Percentiles rank a stretch among this genome's conserved stretches.
These are phyloP conservation scores for Sylvilagus bachmani DNA, from an alignment of 2,113 vertebrate genomes.

Conservation along the genomic window DNA sequence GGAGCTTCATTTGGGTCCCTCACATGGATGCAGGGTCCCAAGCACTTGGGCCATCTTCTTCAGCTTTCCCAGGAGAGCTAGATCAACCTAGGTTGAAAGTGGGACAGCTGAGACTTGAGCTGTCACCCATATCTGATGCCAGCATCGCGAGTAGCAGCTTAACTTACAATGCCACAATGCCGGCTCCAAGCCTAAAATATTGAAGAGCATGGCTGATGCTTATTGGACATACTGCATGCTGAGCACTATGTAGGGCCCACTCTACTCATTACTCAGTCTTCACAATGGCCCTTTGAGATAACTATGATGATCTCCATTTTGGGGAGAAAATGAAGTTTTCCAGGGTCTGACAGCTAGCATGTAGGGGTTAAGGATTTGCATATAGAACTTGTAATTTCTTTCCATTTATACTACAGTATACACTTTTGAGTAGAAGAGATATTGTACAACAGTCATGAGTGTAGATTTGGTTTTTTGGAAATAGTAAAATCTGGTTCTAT, in stretches of 20 bases:
- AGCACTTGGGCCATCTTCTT: too few species aligned
- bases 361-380: not conserved
- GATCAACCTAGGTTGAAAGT: too few species aligned
- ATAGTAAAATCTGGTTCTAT: not conserved
- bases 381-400: not conserved
- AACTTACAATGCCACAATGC: too few species aligned
- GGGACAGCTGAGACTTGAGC: too few species aligned
- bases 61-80: too few species aligned
- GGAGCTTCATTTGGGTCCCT: too few species aligned
- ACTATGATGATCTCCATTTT: not conserved
- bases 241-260: not conserved
- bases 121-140: too few species aligned
- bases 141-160: too few species aligned
- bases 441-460: not conserved
- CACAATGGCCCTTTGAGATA: not conserved
- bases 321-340: slow-evolving; percentile 10
- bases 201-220: not conserved
- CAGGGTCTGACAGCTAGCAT: not conserved
- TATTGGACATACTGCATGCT: not conserved
- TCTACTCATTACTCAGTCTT: not conserved
- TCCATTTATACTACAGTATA: not conserved
- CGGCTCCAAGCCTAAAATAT: not conserved
- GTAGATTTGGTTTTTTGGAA: not conserved
- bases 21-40: too few species aligned
- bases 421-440: not conserved